Conservation (phyloP, 2,888 invertebrate genomes). For the Pterobdella sp. region DNA sequence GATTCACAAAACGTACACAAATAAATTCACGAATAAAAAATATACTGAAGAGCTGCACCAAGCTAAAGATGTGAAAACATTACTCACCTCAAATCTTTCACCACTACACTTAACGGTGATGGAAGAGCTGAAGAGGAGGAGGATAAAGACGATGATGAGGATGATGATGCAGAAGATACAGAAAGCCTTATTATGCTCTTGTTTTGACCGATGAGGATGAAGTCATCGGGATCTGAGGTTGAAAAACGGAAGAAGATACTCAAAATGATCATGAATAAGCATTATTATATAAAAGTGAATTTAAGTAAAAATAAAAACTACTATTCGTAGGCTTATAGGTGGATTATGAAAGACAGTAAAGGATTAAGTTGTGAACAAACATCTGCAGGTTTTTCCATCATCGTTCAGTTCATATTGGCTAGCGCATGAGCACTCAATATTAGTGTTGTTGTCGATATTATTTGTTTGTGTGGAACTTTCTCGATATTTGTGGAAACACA, state of each 20-base stretch:
- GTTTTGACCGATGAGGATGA: conserved; percentile 75
- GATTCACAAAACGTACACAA: too few relatives aligned
- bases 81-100: too few relatives aligned
- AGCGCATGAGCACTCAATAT: not conserved
- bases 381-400: not conserved
- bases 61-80: too few relatives aligned
- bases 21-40: too few relatives aligned
- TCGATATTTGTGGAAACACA: not conserved
- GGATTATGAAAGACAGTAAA: not conserved
- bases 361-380: not conserved
- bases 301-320: not conserved
- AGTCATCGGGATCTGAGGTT: conserved; percentile 68
- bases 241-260: not conserved
- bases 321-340: not conserved
- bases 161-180: conserved; percentile 2
- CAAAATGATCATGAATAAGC: not conserved
- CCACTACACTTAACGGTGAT: conserved; percentile 3
- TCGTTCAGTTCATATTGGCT: conserved; percentile 5
- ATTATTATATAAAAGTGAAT: not conserved
- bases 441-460: conserved; percentile 11
- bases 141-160: not conserved
- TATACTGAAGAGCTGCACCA: too few relatives aligned
- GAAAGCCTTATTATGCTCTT: conserved; percentile 73
- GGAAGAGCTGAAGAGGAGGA: not conserved
- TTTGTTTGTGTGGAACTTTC: not conserved